Percentiles rank a stretch among this genome's conserved stretches.
These are phyloP conservation scores for Pandemis cinnamomeana DNA, from an alignment of 2,888 invertebrate species.

Conservation along the genomic window DNA sequence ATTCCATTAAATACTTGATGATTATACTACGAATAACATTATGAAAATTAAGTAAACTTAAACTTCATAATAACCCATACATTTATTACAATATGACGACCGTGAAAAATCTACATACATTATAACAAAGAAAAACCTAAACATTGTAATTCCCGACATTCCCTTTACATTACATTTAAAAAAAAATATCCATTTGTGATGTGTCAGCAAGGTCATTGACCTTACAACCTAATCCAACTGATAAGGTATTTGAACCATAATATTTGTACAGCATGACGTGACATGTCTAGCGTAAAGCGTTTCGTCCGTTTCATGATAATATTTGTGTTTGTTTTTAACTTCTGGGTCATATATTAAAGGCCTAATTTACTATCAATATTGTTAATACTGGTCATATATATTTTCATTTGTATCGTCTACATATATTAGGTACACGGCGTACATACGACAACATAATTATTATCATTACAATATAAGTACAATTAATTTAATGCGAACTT, in stretches of 20 bases:
- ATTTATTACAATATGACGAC: neutral
- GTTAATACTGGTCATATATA: no score
- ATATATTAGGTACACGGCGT: no score
- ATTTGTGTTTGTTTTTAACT: neutral
- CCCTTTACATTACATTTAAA: neutral
- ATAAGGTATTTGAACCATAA: constrained; percentile 44
- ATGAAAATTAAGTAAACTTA: no score
- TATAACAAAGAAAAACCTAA: neutral
- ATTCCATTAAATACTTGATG: neutral
- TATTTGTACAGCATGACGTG: constrained; percentile 5
- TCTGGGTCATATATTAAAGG: no score
- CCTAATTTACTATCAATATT: no score
- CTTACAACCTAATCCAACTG: constrained; percentile 40
- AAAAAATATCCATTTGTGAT: neutral
- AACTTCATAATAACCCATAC: neutral
- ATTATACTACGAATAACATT: no score
- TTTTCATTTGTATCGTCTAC: no score
- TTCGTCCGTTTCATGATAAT: neutral
- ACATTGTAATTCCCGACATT: neutral
- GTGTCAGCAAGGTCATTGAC: constrained; percentile 7
- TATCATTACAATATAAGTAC: no score
- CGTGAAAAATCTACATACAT: neutral
- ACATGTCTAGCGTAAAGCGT: neutral
- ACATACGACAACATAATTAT: no score
- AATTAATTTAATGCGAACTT: no score